Evolutionary conservation across 2,888 invertebrate species (phyloP).

Genomic region (Ecdyonurus torrentis): DNA sequence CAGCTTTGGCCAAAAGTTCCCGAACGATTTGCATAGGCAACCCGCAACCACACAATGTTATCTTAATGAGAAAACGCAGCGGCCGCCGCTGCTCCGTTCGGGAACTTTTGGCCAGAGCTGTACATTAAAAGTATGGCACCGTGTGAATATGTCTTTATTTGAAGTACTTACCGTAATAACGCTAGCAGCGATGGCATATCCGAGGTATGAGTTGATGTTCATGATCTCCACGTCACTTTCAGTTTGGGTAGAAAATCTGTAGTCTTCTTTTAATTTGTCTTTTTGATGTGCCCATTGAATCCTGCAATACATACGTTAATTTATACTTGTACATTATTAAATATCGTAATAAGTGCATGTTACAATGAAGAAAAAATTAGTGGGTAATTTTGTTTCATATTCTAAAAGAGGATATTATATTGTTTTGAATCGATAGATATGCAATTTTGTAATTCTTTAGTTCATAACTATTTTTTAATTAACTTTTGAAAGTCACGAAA

Average conservation of each 20-base stretch:
- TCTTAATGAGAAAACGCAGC: not conserved
- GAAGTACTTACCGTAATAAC: conserved; percentile 31
- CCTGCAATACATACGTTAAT: conserved; percentile 21
- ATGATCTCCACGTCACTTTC: conserved; percentile 20
- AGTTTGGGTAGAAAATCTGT: conserved; percentile 10
- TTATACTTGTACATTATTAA: no score
- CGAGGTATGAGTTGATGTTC: conserved; percentile 28
- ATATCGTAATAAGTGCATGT: no score
- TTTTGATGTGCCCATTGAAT: conserved; percentile 26
- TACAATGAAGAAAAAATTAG: no score
- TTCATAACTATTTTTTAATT: no score
- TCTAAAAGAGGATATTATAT: no score
- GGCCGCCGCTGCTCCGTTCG: not conserved
- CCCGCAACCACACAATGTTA: no score
- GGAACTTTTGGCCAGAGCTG: not conserved
- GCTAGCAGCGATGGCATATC: conserved; percentile 40
- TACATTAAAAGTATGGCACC: not conserved
- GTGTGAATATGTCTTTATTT: not conserved
- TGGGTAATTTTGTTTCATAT: no score
- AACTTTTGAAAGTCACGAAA: no score
- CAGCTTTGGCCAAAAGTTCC: no score
- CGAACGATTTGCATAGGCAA: no score
- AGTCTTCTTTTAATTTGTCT: conserved; percentile 17
- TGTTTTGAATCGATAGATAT: no score
- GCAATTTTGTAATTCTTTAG: no score